Conservation (phyloP, 2,113 vertebrate species). For the Coptodon rendalli region DNA sequence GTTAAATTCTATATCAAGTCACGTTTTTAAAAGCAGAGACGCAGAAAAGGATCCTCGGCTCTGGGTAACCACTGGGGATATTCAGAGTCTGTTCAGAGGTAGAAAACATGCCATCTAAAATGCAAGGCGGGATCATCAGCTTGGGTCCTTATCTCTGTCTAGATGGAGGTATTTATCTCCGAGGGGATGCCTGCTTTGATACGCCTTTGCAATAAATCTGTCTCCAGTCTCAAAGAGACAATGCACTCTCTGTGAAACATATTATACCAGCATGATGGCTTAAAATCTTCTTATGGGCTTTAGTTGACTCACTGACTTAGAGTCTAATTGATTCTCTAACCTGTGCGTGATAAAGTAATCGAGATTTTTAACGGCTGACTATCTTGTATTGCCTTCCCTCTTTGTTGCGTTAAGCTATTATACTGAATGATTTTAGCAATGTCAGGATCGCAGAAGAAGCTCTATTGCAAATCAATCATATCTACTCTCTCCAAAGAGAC, state of each 20-base stretch:
- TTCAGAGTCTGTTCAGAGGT: background rate
- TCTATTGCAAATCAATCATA: slow-evolving; percentile 64
- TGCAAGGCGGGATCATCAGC: background rate
- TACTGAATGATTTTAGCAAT: slow-evolving; percentile 19
- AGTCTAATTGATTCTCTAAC: slow-evolving; percentile 29
- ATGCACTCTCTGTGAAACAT: slow-evolving; percentile 19
- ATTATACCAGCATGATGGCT: slow-evolving; percentile 12
- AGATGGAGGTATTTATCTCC: slow-evolving; percentile 48
- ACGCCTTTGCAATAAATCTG: slow-evolving; percentile 47
- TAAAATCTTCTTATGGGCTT: slow-evolving; percentile 19
- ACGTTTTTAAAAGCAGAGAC: background rate
- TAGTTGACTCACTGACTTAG: slow-evolving; percentile 5
- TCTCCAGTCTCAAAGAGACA: slow-evolving; percentile 46
- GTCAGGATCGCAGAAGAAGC: slow-evolving; percentile 14
- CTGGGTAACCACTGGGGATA: background rate
- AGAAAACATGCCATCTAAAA: background rate
- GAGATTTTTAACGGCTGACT: background rate
- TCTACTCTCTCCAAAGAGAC: slow-evolving; percentile 47
- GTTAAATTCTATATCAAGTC: background rate
- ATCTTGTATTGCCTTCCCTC: background rate
- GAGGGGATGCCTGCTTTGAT: slow-evolving; percentile 47
- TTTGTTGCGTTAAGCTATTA: background rate
- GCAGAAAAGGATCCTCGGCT: background rate
- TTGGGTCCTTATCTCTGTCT: slow-evolving; percentile 23
- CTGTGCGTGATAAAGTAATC: slow-evolving; percentile 15